These are phyloP conservation scores for Drosophila nigrodunni DNA, from an alignment of 1,140 invertebrate species.

Conservation along the genomic window DNA sequence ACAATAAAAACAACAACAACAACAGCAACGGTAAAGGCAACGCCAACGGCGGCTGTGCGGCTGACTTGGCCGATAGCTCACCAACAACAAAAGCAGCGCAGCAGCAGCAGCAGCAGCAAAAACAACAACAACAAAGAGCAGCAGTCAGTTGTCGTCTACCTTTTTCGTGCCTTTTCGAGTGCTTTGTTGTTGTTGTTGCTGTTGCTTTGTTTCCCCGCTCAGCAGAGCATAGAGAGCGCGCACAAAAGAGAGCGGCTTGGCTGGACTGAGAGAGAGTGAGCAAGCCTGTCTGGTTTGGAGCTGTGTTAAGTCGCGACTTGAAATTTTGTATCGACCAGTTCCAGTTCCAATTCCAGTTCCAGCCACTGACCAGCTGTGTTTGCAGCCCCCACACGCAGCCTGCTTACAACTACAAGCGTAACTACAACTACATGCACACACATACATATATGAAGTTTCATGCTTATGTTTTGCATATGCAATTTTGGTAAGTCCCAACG, in stretches of 20 bases:
- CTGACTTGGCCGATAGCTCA: constrained; percentile 66
- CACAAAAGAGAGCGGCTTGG: constrained; percentile 23
- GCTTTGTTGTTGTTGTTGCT: constrained; percentile 46
- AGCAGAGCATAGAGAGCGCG: constrained; percentile 32
- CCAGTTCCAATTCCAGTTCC: constrained; percentile 43
- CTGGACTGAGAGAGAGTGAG: constrained; percentile 29
- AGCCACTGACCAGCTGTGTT: constrained; percentile 43
- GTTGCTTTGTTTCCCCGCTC: constrained; percentile 35
- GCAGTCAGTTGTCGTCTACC: constrained; percentile 62
- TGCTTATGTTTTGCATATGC: constrained; percentile 22
- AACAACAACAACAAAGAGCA: constrained; percentile 25
- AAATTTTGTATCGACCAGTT: constrained; percentile 13
- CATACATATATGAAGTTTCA: constrained; percentile 1
- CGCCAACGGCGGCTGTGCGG: constrained; percentile 54
- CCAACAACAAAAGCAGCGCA: constrained; percentile 36
- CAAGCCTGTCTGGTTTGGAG: constrained; percentile 36
- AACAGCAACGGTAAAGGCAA: constrained; percentile 29
- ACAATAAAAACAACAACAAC: constrained; percentile 26
- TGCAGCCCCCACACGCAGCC: background rate
- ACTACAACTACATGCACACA: constrained; percentile 5
- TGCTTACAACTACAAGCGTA: too few relatives aligned
- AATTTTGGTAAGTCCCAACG: constrained; percentile 46
- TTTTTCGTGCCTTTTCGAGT: constrained; percentile 72
- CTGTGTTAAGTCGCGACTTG: constrained; percentile 40
- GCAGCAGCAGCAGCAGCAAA: constrained; percentile 18